phyloP scores from a whole-genome alignment of 2,888 invertebrate species.

The Andrena hattorfiana region DNA sequence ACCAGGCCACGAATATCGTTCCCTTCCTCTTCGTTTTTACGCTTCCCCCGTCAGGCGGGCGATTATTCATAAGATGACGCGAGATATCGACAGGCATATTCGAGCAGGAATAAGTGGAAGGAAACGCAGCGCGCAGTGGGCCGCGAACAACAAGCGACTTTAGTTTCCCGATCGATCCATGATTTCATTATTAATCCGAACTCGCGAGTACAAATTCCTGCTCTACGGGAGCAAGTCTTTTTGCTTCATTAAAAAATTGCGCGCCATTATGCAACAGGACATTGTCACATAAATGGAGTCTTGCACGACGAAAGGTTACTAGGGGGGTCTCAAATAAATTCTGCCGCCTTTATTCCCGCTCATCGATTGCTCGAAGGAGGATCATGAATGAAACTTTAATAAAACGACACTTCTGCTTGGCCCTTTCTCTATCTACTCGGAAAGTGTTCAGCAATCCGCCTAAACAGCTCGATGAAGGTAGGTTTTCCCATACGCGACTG shows the following conservation, averaged over 20 bases:
- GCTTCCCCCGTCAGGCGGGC: constrained; percentile 4
- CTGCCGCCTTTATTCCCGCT: not conserved
- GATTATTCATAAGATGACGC: not conserved
- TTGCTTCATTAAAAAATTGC: constrained; percentile 6
- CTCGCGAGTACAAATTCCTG: no score
- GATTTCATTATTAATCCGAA: no score
- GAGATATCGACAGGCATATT: not conserved
- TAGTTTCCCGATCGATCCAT: no score
- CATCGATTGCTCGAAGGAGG: not conserved
- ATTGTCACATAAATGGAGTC: constrained; percentile 26
- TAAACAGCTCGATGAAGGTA: no score
- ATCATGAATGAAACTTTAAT: not conserved
- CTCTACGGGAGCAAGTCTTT: not conserved
- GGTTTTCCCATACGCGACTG: no score
- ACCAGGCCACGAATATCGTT: constrained; percentile 72
- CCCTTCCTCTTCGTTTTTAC: constrained; percentile 5
- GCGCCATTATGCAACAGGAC: constrained; percentile 8
- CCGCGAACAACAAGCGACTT: no score
- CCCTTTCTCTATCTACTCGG: no score
- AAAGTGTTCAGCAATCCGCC: no score
- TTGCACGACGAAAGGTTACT: not conserved
- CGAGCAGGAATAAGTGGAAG: not conserved
- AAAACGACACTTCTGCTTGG: no score
- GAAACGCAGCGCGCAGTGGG: not conserved
- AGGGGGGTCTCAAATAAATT: not conserved